Conservation (phyloP, 2,888 invertebrate species). For the Xanthia togata region DNA sequence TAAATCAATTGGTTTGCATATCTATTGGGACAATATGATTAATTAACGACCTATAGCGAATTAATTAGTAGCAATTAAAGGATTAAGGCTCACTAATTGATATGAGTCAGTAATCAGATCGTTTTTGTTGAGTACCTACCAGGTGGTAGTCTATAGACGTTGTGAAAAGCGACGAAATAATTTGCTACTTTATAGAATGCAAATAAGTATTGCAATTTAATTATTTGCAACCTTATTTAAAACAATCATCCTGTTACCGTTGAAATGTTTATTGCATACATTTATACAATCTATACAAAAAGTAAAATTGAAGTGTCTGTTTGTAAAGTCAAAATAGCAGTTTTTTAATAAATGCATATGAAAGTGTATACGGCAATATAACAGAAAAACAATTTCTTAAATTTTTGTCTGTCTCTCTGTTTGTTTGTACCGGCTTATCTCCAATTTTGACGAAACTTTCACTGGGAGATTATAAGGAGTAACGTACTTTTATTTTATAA, state of each 20-base stretch:
- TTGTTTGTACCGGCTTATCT: too few species aligned
- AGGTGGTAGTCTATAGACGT: background rate
- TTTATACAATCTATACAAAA: too few species aligned
- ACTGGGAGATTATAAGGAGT: too few species aligned
- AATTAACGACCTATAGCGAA: slow-evolving; percentile 22
- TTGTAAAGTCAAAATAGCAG: too few species aligned
- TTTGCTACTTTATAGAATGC: background rate
- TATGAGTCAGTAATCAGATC: background rate
- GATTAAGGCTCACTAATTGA: slow-evolving; percentile 28
- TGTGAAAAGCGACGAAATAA: background rate
- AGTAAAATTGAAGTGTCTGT: too few species aligned
- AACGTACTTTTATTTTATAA: too few species aligned
- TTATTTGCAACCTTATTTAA: background rate
- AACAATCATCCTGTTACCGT: background rate
- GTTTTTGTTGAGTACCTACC: background rate
- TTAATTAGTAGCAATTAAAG: slow-evolving; percentile 30
- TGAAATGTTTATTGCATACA: background rate
- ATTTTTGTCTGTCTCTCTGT: too few species aligned
- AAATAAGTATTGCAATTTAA: background rate
- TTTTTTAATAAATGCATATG: too few species aligned
- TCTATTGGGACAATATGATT: slow-evolving; percentile 33
- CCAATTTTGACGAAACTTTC: too few species aligned
- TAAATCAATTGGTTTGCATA: slow-evolving; percentile 46
- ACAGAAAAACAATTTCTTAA: too few species aligned
- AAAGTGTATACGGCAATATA: too few species aligned